A percentile compares a stretch with the other conserved stretches of the same genome.
Evolutionary conservation across 2,888 invertebrate species (phyloP).

Genomic region (Drosophila differens): DNA sequence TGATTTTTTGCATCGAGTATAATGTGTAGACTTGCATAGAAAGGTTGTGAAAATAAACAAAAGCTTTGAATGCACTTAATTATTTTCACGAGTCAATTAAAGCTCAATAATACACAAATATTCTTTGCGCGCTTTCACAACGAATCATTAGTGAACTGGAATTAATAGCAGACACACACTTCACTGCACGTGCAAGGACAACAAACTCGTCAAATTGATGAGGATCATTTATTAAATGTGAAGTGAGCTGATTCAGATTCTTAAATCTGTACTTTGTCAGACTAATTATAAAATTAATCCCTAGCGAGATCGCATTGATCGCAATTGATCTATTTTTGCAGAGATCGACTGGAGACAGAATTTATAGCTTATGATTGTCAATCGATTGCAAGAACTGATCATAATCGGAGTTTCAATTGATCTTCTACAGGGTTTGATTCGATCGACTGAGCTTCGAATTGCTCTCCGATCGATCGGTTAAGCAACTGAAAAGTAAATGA

Average conservation of each 20-base stretch:
- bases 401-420: neutral
- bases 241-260: slow-evolving; percentile 4
- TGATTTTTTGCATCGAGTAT: neutral
- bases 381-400: slow-evolving; percentile 3
- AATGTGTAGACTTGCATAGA: neutral
- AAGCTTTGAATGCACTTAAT: too few species aligned
- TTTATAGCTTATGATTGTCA: neutral
- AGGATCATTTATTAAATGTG: slow-evolving; percentile 9
- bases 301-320: slow-evolving; percentile 15
- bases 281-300: slow-evolving; percentile 40
- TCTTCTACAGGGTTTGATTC: slow-evolving; percentile 5
- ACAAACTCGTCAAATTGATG: neutral
- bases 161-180: slow-evolving; percentile 19
- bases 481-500: neutral
- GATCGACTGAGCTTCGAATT: slow-evolving; percentile 24
- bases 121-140: neutral
- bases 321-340: slow-evolving; percentile 23
- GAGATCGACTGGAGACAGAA: neutral
- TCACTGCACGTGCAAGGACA: slow-evolving; percentile 11
- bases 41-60: neutral
- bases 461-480: neutral
- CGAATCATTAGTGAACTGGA: neutral
- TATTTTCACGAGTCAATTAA: neutral
- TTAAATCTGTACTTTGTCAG: slow-evolving; percentile 20
- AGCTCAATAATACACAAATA: neutral